These are phyloP conservation scores for Mya arenaria DNA, from an alignment of 1,140 invertebrate genomes.

Conservation along the genomic window DNA sequence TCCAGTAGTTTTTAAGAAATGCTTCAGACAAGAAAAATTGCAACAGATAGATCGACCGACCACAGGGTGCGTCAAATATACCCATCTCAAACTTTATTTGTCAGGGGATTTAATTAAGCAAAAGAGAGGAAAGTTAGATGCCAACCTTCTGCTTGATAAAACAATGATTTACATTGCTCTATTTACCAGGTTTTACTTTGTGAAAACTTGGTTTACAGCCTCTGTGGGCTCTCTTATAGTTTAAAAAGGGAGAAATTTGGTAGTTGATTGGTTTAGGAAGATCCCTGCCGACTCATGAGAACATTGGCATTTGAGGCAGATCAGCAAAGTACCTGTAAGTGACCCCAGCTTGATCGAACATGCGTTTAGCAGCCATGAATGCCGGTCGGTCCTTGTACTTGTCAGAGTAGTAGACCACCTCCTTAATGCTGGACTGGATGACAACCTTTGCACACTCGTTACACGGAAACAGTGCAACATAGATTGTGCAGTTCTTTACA, in stretches of 20 bases:
- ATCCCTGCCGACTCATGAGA: neutral
- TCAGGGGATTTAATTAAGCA: no score
- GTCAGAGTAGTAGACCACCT: conserved; percentile 89
- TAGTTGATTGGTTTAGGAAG: neutral
- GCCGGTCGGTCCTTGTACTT: conserved; percentile 87
- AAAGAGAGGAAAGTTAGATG: no score
- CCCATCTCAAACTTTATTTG: no score
- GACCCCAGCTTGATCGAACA: conserved; percentile 90
- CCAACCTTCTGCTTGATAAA: no score
- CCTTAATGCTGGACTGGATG: conserved; percentile 95
- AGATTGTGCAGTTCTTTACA: conserved; percentile 91
- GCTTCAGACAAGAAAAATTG: no score
- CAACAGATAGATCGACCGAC: no score
- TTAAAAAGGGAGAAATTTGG: neutral
- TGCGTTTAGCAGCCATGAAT: conserved; percentile 87
- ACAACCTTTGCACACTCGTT: conserved; percentile 98
- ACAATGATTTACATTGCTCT: neutral
- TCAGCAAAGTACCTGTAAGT: conserved; percentile 81
- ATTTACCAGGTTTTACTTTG: neutral
- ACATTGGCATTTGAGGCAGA: neutral
- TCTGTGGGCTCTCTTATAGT: neutral
- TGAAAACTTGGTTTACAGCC: neutral
- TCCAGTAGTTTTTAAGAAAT: no score
- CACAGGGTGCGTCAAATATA: no score
- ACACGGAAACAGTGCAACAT: conserved; percentile 95